A percentile compares a stretch with the other conserved stretches of the same genome.
Evolutionary conservation across 2,888 invertebrate genomes (phyloP).

Genomic region (Drosophila kokeensis): DNA sequence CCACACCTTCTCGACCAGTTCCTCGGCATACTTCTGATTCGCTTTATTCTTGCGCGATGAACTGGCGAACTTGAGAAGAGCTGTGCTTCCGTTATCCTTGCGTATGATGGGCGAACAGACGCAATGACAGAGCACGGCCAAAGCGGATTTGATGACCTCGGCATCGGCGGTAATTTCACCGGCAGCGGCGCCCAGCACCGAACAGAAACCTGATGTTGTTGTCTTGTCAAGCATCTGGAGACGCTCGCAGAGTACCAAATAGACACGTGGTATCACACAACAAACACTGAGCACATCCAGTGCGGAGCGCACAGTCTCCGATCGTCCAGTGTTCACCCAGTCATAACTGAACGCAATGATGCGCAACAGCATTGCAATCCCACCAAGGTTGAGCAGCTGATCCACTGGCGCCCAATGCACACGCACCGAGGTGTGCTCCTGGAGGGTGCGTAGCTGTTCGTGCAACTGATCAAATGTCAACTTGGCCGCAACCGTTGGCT

Average conservation of each 20-base stretch:
- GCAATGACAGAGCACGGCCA: constrained; percentile 96
- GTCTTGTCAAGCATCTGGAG: constrained; percentile 92
- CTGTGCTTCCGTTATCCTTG: constrained; percentile 71
- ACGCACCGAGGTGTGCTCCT: constrained; percentile 90
- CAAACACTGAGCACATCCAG: constrained; percentile 96
- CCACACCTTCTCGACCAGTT: constrained; percentile 96
- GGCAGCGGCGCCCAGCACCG: constrained; percentile 94
- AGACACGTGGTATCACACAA: constrained; percentile 94
- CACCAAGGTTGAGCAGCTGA: constrained; percentile 93
- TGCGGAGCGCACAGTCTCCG: constrained; percentile 92
- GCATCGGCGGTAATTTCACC: constrained; percentile 96
- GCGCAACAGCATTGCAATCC: constrained; percentile 91
- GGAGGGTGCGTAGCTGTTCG: constrained; percentile 92
- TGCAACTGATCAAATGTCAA: constrained; percentile 92
- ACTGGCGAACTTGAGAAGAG: constrained; percentile 70
- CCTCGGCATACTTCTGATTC: constrained; percentile 90
- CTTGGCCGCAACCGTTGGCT: constrained; percentile 87
- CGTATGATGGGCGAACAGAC: constrained; percentile 94
- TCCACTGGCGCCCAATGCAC: constrained; percentile 96
- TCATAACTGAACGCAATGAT: constrained; percentile 95
- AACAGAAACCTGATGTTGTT: constrained; percentile 91
- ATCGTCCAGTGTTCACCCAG: constrained; percentile 92
- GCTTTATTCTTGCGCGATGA: constrained; percentile 85
- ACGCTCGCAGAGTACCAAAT: constrained; percentile 90
- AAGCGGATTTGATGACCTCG: constrained; percentile 95